A percentile compares a stretch with the other conserved stretches of the same genome.
Conservation (phyloP, 2,113 vertebrate species). For the Elgaria multicarinata region DNA sequence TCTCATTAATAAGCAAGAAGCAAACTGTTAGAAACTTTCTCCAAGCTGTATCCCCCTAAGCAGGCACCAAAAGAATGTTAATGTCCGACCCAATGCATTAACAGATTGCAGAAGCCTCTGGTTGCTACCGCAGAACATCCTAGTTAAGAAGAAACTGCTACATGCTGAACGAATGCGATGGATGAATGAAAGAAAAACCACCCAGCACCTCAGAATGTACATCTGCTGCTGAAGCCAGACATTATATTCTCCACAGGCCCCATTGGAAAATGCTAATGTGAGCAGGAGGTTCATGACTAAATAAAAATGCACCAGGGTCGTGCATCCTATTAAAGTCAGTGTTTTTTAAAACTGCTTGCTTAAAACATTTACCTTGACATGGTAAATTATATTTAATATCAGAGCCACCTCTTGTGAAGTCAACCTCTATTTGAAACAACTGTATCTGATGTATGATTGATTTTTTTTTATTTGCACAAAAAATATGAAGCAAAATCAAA, state of each 20-base stretch:
- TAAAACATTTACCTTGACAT: slow-evolving; percentile 76
- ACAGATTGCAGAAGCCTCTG: slow-evolving; percentile 18
- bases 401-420: slow-evolving; percentile 66
- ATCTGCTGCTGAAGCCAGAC: slow-evolving; percentile 55
- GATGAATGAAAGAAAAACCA: not conserved
- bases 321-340: slow-evolving; percentile 73
- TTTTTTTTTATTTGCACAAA: slow-evolving; percentile 79
- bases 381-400: slow-evolving; percentile 77
- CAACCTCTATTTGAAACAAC: slow-evolving; percentile 76
- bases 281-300: slow-evolving; percentile 69
- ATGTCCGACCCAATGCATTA: slow-evolving; percentile 13
- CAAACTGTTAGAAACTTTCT: slow-evolving; percentile 24
- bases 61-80: slow-evolving; percentile 32
- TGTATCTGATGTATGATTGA: slow-evolving; percentile 77
- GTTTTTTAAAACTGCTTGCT: slow-evolving; percentile 77
- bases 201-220: slow-evolving; percentile 1
- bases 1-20: slow-evolving; percentile 29
- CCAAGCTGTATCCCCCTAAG: slow-evolving; percentile 20
- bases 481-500: slow-evolving; percentile 75
- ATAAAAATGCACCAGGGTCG: slow-evolving; percentile 66
- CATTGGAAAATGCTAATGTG: slow-evolving; percentile 66
- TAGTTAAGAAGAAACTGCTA: not conserved
- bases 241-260: slow-evolving; percentile 55
- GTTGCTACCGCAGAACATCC: slow-evolving; percentile 9
- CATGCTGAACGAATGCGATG: slow-evolving; percentile 41